These are phyloP conservation scores for Drosophila hydei DNA, from an alignment of 1,140 invertebrate genomes.

Conservation along the genomic window DNA sequence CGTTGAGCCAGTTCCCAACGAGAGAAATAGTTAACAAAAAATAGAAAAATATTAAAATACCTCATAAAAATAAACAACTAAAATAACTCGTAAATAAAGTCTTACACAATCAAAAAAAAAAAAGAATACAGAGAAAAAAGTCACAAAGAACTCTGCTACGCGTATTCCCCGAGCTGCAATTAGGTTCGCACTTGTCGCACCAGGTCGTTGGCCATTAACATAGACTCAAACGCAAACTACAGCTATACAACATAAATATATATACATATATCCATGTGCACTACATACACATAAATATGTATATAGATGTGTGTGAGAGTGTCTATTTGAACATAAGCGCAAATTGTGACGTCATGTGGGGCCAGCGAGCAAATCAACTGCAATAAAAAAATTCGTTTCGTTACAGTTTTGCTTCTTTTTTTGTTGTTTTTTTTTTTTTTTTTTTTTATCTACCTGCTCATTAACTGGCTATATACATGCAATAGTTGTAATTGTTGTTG, in stretches of 20 bases:
- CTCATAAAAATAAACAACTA: background rate
- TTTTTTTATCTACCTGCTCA: slow-evolving; percentile 59
- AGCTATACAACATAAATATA: background rate
- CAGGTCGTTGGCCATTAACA: slow-evolving; percentile 66
- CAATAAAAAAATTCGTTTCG: slow-evolving; percentile 59
- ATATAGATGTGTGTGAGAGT: background rate
- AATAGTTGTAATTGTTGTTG: slow-evolving; percentile 44
- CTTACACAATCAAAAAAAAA: slow-evolving; percentile 22
- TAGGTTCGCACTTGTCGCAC: slow-evolving; percentile 57
- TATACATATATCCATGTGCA: background rate
- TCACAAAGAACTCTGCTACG: slow-evolving; percentile 25
- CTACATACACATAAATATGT: background rate
- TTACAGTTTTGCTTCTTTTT: slow-evolving; percentile 70
- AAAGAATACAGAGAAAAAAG: background rate
- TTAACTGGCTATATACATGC: slow-evolving; percentile 65
- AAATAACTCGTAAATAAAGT: slow-evolving; percentile 23
- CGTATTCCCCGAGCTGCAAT: slow-evolving; percentile 27
- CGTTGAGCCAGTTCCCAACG: slow-evolving; percentile 34
- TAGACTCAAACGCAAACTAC: background rate
- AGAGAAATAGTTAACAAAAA: slow-evolving; percentile 13
- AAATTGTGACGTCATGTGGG: slow-evolving; percentile 57
- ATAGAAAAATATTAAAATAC: background rate
- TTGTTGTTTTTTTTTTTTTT: background rate
- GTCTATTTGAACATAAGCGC: slow-evolving; percentile 1
- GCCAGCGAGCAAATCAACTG: slow-evolving; percentile 38